These are phyloP conservation scores for Papilio machaon DNA, from an alignment of 1,140 invertebrate species.

Conservation along the genomic window DNA sequence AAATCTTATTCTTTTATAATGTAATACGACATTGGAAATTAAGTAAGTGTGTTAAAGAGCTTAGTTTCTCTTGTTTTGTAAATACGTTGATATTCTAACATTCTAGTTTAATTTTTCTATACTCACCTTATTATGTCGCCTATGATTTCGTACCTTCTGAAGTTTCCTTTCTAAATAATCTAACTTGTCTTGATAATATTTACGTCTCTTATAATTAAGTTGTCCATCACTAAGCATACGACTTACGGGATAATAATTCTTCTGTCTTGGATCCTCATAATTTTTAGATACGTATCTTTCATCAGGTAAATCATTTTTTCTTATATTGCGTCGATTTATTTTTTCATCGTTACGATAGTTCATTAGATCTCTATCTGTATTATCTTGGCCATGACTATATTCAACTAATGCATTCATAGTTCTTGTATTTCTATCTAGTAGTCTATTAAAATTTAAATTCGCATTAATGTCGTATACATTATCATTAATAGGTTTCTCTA, in stretches of 20 bases:
- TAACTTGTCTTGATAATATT: conserved; percentile 60
- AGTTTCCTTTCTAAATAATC: conserved; percentile 55
- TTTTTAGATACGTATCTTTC: conserved; percentile 38
- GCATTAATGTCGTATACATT: conserved; percentile 4
- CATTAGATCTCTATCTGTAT: conserved; percentile 19
- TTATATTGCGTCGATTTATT: conserved; percentile 27
- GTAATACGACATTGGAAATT: no score
- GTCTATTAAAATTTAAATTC: conserved; percentile 4
- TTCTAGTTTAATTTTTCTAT: neutral
- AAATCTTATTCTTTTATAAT: no score
- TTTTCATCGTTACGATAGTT: conserved; percentile 37
- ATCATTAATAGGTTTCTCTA: conserved; percentile 34
- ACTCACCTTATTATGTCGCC: conserved; percentile 35
- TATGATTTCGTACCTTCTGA: conserved; percentile 38
- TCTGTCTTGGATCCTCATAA: neutral
- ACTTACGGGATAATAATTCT: conserved; percentile 29
- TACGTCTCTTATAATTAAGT: conserved; percentile 52
- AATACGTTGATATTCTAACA: neutral
- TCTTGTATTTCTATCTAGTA: conserved; percentile 16
- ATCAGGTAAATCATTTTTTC: conserved; percentile 28
- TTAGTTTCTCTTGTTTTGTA: no score
- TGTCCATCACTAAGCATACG: conserved; percentile 38
- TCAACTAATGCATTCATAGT: conserved; percentile 13
- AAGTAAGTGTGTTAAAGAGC: no score
- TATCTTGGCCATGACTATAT: neutral